Percentiles rank a stretch among this genome's conserved stretches.
These are phyloP conservation scores for Horisme vitalbata DNA, from an alignment of 2,888 invertebrate species.

Conservation along the genomic window DNA sequence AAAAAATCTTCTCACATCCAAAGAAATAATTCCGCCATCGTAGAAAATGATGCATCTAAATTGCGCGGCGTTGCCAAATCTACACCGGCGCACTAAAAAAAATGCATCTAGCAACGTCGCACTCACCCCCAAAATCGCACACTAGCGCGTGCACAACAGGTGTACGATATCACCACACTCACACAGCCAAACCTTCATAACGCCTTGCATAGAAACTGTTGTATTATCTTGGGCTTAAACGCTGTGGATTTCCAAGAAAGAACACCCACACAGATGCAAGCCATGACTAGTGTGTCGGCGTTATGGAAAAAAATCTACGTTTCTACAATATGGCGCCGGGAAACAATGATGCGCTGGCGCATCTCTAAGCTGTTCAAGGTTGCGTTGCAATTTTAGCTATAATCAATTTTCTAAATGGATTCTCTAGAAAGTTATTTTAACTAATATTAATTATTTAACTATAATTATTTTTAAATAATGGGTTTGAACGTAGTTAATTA, in stretches of 20 bases:
- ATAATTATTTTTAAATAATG: no score
- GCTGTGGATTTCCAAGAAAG: slow-evolving; percentile 57
- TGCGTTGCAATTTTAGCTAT: slow-evolving; percentile 50
- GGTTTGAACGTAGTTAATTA: no score
- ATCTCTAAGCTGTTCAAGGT: slow-evolving; percentile 34
- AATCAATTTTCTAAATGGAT: no score
- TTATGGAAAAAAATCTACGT: slow-evolving; percentile 55
- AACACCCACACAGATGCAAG: slow-evolving; percentile 43
- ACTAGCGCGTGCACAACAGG: slow-evolving; percentile 52
- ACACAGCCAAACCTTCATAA: slow-evolving; percentile 35
- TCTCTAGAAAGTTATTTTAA: no score
- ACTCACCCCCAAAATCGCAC: slow-evolving; percentile 48
- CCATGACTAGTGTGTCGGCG: slow-evolving; percentile 37
- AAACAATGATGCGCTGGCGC: slow-evolving; percentile 54
- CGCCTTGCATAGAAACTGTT: slow-evolving; percentile 8
- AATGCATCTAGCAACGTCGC: slow-evolving; percentile 75
- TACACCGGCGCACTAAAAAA: slow-evolving; percentile 62
- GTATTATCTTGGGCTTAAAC: slow-evolving; percentile 14
- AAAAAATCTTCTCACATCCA: neutral
- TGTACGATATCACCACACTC: slow-evolving; percentile 50
- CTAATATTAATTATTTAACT: no score
- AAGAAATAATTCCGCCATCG: slow-evolving; percentile 20
- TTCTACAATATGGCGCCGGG: slow-evolving; percentile 45
- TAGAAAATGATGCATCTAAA: slow-evolving; percentile 45
- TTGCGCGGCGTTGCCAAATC: slow-evolving; percentile 78